A percentile compares a stretch with the other conserved stretches of the same genome.
Conservation (phyloP, 2,113 vertebrate species). For the Perognathus longimembris region DNA sequence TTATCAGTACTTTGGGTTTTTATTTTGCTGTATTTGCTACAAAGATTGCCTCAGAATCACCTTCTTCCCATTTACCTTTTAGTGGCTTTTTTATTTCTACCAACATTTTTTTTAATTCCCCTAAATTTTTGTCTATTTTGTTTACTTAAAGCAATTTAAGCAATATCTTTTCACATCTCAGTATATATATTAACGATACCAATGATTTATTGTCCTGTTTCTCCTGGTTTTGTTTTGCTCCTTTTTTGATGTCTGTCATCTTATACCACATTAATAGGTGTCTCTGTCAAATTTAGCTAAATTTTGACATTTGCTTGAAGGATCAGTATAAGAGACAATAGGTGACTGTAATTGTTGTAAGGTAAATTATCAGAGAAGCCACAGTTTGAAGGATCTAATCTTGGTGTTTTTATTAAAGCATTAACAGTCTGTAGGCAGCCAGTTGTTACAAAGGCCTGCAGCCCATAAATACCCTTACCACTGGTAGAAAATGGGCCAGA, state of each 20-base stretch:
- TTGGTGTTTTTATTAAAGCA: too few relatives aligned
- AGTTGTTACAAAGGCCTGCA: too few relatives aligned
- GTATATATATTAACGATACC: background rate
- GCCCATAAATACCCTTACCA: too few relatives aligned
- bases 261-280: background rate
- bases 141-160: background rate
- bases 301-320: background rate
- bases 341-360: background rate
- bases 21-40: background rate
- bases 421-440: too few relatives aligned
- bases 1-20: background rate
- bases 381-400: too few relatives aligned
- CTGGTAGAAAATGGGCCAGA: too few relatives aligned
- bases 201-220: background rate
- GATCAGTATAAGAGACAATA: background rate
- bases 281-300: background rate
- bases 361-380: too few relatives aligned
- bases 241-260: background rate
- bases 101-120: background rate
- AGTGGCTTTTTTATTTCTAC: background rate
- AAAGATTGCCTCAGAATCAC: slow-evolving; percentile 16
- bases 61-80: background rate
- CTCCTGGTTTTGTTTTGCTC: background rate
- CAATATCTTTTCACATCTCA: background rate
- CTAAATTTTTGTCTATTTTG: background rate